Evolutionary conservation across 2,113 vertebrate species (phyloP).

Genomic region (Panurus biarmicus): DNA sequence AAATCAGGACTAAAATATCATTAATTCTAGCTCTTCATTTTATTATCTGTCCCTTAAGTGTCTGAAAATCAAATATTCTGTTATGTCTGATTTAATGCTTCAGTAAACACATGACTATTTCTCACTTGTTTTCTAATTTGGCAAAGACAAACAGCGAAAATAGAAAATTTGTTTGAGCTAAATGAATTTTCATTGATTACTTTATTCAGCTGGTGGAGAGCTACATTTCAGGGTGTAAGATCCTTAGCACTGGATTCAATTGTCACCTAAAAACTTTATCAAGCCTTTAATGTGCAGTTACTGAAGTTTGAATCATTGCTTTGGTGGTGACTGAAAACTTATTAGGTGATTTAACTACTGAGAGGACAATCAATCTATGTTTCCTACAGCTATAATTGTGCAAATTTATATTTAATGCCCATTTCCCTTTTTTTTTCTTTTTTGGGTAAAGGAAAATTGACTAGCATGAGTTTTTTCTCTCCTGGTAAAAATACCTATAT

Average conservation of each 20-base stretch:
- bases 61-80: neutral
- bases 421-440: neutral
- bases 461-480: neutral
- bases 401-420: neutral
- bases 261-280: conserved; percentile 30
- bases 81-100: neutral
- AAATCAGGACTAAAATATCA: neutral
- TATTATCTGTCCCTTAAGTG: neutral
- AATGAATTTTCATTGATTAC: neutral
- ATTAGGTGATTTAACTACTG: conserved; percentile 41
- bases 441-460: neutral
- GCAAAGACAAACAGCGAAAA: neutral
- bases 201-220: neutral
- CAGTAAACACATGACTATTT: neutral
- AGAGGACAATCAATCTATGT: neutral
- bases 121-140: neutral
- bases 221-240: neutral
- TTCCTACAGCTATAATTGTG: neutral
- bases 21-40: neutral
- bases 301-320: conserved; percentile 30
- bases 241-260: neutral
- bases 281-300: conserved; percentile 5
- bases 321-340: conserved; percentile 17
- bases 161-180: neutral
- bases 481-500: neutral